Conservation (phyloP, 2,888 invertebrate species). For the Alsophila aescularia region DNA sequence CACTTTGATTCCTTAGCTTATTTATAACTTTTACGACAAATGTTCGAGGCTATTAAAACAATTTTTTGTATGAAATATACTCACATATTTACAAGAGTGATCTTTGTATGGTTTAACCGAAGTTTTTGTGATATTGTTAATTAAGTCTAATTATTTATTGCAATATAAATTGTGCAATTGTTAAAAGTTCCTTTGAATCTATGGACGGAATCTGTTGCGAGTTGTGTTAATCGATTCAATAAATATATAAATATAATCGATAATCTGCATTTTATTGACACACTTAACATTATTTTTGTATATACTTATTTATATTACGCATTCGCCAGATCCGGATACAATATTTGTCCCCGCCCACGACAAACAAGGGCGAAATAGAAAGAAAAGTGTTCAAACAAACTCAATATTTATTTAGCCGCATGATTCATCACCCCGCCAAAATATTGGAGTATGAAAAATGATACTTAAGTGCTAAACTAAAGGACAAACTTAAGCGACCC, state of each 20-base stretch:
- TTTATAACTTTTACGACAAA: no score
- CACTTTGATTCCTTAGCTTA: no score
- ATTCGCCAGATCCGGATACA: background rate
- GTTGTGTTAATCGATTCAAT: slow-evolving; percentile 52
- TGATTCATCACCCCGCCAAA: slow-evolving; percentile 42
- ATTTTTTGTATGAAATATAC: no score
- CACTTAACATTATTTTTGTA: no score
- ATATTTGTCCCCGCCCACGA: slow-evolving; percentile 9
- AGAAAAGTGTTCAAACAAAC: slow-evolving; percentile 24
- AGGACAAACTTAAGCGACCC: slow-evolving; percentile 1
- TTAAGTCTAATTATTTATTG: slow-evolving; percentile 41
- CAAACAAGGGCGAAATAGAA: slow-evolving; percentile 22
- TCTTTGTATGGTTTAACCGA: slow-evolving; percentile 42
- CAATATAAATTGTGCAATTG: slow-evolving; percentile 32
- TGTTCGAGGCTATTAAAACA: no score
- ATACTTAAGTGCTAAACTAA: slow-evolving; percentile 29
- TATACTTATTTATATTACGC: no score
- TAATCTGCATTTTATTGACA: background rate
- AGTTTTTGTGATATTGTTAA: slow-evolving; percentile 55
- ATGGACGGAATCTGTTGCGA: slow-evolving; percentile 45
- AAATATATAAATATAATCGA: slow-evolving; percentile 40
- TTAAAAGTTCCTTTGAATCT: slow-evolving; percentile 44
- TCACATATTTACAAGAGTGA: slow-evolving; percentile 24
- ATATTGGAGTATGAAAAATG: slow-evolving; percentile 48
- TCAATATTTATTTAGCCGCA: slow-evolving; percentile 28